Percentiles rank a stretch among this genome's conserved stretches.
These are phyloP conservation scores for Polyergus mexicanus DNA, from an alignment of 1,140 invertebrate genomes.

Conservation along the genomic window DNA sequence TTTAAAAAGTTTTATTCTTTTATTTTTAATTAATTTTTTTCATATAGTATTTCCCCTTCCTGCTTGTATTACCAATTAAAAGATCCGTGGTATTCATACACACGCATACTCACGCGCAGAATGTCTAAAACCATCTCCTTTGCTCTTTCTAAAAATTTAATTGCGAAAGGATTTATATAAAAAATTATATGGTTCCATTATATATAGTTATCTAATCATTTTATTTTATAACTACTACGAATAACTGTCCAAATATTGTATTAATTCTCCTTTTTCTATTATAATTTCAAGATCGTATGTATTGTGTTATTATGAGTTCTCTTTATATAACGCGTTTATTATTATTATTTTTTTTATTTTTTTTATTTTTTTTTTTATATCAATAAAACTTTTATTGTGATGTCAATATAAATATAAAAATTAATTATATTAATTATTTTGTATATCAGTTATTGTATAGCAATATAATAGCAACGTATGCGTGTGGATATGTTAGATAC, in stretches of 20 bases:
- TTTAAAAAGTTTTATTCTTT: too few relatives aligned
- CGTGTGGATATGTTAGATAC: not conserved
- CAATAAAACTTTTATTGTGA: slow-evolving; percentile 1
- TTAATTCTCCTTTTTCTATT: not conserved
- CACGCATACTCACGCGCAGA: too few relatives aligned
- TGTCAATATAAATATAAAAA: not conserved
- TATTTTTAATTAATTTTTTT: too few relatives aligned
- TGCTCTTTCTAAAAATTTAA: too few relatives aligned
- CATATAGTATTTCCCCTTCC: too few relatives aligned
- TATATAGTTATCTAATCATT: not conserved
- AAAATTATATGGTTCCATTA: not conserved
- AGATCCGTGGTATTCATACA: too few relatives aligned
- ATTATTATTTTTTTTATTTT: not conserved
- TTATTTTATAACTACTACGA: not conserved
- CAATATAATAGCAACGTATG: not conserved
- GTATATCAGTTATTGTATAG: not conserved
- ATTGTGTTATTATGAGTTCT: not conserved
- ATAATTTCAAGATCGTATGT: not conserved
- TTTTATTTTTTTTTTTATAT: not conserved
- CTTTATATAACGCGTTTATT: not conserved
- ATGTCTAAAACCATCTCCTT: too few relatives aligned
- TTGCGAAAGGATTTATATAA: not conserved
- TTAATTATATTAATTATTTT: not conserved
- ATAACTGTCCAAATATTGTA: too few relatives aligned
- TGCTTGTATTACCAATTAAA: too few relatives aligned